Percentiles rank a stretch among this genome's conserved stretches.
Conservation (phyloP, 2,113 vertebrate species). For the Anthoscopus minutus region DNA sequence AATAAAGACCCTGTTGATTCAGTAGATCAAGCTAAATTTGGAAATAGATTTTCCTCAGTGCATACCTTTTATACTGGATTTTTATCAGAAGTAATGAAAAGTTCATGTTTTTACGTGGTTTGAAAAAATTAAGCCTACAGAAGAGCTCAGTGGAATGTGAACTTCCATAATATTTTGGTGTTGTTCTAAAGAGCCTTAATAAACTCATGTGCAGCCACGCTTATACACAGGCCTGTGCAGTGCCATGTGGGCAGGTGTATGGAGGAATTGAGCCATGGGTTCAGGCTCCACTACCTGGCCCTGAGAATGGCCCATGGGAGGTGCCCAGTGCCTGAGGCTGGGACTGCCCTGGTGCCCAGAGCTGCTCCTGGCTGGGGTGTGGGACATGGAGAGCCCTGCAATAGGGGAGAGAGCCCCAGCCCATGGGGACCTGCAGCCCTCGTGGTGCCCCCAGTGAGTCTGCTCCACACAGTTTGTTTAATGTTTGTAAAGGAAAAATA, state of each 20-base stretch:
- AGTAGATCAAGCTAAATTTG: background rate
- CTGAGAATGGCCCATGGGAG: too few species aligned
- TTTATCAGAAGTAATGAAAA: background rate
- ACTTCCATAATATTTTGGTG: background rate
- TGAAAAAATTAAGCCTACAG: background rate
- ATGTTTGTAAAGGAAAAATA: background rate
- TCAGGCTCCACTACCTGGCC: background rate
- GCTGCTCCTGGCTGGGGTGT: background rate
- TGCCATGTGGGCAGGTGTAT: background rate
- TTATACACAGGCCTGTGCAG: fast-evolving
- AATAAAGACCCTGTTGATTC: background rate
- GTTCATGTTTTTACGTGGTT: background rate
- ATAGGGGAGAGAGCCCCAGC: fast-evolving
- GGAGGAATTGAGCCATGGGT: background rate
- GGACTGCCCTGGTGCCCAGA: fast-evolving
- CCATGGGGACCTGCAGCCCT: background rate
- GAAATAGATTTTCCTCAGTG: background rate
- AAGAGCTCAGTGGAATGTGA: background rate
- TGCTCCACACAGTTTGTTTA: background rate
- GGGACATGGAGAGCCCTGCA: background rate
- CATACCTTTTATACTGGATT: background rate
- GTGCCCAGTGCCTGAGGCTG: fast-evolving
- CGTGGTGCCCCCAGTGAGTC: background rate
- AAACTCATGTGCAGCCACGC: fast-evolving
- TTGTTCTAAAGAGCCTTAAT: background rate